phyloP scores from a whole-genome alignment of 2,113 vertebrate genomes.

The Mustela lutreola region DNA sequence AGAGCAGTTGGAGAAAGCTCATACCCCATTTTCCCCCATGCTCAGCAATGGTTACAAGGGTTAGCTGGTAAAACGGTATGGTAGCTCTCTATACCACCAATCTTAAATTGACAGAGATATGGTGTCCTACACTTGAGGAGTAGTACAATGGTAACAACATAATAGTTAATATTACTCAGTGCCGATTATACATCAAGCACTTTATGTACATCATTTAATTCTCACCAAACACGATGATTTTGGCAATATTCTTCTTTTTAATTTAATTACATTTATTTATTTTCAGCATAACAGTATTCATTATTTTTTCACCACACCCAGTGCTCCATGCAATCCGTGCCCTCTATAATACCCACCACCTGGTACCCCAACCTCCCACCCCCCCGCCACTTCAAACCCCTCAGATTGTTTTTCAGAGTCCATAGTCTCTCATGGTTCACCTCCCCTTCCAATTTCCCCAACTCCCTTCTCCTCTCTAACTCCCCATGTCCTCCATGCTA shows the following conservation, averaged over 20 bases:
- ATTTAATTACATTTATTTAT: too few species aligned
- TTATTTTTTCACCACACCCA: too few species aligned
- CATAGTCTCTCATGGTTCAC: too few species aligned
- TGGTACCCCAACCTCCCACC: too few species aligned
- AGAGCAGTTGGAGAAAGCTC: neutral
- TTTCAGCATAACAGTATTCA: too few species aligned
- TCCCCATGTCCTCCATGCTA: too few species aligned
- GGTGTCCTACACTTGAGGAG: neutral
- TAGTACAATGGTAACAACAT: neutral
- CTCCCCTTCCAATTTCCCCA: too few species aligned
- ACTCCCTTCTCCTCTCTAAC: too few species aligned
- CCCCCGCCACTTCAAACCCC: too few species aligned
- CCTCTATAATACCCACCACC: too few species aligned
- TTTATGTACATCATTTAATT: neutral
- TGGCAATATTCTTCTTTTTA: neutral
- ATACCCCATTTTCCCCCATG: neutral
- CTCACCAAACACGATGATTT: neutral
- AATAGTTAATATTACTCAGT: neutral
- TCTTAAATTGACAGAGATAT: neutral
- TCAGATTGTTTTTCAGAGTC: too few species aligned
- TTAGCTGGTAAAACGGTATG: neutral
- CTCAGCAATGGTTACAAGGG: neutral
- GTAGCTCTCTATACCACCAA: neutral
- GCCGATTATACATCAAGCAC: neutral
- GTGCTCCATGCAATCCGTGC: too few species aligned